Evolutionary conservation across 2,797 vertebrate genomes (phyloP), one percentile per base, ranked within the genome.

Genomic region (Clarias laeviceps): DNA sequence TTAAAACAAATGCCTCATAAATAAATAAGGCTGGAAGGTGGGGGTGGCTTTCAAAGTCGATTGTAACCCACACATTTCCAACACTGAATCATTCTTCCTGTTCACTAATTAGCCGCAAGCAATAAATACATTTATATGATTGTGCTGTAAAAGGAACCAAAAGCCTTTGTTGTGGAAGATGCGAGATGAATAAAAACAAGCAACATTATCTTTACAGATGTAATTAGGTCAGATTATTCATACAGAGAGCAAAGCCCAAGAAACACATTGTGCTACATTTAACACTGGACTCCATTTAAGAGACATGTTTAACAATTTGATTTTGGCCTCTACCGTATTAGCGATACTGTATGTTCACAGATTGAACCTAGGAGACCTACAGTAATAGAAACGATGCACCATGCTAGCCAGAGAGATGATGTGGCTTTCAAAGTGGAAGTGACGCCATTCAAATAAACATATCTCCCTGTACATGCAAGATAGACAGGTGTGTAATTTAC

Each of bases 401-500:
- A 27, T 64, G 57, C 34, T 27, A n/a, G 59, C 5, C 20, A 27
- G 57, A 40, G 34, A 79, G 17, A 4, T 72, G 18, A 56, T 56
- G n/a, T 29, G 4, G 5, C 29, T 34, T 57, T 61, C 57, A 40
- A 54, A 0, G 0, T 37, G 20, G 22, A 61, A 40, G 3, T 37
- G 17, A 4, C 4, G 5, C 18, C 56, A 24, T 34, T 11, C 14
- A 90, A 92, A 91, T 87, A 90, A 92, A 89, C 88, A 40, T 40
- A 14, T 17, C 6, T 12, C 12, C 14, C 50, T 14, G 12, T 62
- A 40, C 59, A 45, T 82, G 82, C 84, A 72, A 90, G 80, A 90
- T 81, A 88, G 89, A 90, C 90, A 86, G 80, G 64, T 85, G 77
- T 80, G 89, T 88, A 91, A 92, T 90, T 91, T 84, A 83, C 87